Evolutionary conservation across 2,888 invertebrate species (phyloP).

Genomic region (Coleophora deauratella): DNA sequence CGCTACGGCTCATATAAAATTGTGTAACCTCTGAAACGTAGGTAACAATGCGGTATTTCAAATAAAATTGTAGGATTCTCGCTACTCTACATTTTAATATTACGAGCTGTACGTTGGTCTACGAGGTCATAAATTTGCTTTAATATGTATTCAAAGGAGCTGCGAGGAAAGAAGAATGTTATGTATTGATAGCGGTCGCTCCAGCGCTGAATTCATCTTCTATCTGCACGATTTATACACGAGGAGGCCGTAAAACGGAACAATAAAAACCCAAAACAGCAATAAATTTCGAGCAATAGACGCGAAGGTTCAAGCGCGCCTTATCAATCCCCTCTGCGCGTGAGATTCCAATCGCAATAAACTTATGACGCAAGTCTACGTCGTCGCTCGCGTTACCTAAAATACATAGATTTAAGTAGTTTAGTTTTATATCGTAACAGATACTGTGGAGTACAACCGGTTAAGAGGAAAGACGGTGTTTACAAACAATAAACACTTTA

Average conservation of each 20-base stretch:
- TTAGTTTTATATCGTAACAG: too few species aligned
- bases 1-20: slow-evolving; percentile 59
- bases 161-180: slow-evolving; percentile 37
- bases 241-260: slow-evolving; percentile 74
- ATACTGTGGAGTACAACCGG: slow-evolving; percentile 31
- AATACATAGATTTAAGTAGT: too few species aligned
- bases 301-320: slow-evolving; percentile 71
- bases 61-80: background rate
- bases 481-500: slow-evolving; percentile 70
- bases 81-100: slow-evolving; percentile 3
- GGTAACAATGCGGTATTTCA: slow-evolving; percentile 33
- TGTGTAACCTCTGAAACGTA: slow-evolving; percentile 32
- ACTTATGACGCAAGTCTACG: slow-evolving; percentile 55
- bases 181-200: slow-evolving; percentile 61
- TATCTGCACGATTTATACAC: slow-evolving; percentile 72
- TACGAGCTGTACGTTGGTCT: slow-evolving; percentile 6
- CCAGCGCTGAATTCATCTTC: slow-evolving; percentile 66
- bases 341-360: slow-evolving; percentile 60
- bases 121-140: slow-evolving; percentile 12
- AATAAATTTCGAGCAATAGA: slow-evolving; percentile 74
- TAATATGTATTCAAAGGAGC: slow-evolving; percentile 35
- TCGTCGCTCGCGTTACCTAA: background rate
- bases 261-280: slow-evolving; percentile 76
- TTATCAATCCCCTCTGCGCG: slow-evolving; percentile 72
- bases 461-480: slow-evolving; percentile 52